A percentile compares a stretch with the other conserved stretches of the same genome.
Conservation (phyloP, 64 coral and sea anemone species). For the Orbicella faveolata region DNA sequence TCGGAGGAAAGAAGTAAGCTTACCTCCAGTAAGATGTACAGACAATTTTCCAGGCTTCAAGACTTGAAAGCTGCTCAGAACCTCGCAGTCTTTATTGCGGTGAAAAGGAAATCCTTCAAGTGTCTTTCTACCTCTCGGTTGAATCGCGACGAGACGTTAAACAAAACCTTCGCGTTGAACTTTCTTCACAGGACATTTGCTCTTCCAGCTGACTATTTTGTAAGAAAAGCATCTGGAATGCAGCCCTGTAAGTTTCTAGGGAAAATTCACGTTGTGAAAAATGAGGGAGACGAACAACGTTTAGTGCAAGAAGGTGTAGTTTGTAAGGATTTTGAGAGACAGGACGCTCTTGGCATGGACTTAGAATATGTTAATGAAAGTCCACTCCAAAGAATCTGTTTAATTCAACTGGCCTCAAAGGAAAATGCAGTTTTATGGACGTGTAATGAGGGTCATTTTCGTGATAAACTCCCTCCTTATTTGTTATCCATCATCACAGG, state of each 20-base stretch:
- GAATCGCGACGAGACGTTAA: too few species aligned
- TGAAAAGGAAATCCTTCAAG: too few species aligned
- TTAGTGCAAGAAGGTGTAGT: constrained; percentile 21
- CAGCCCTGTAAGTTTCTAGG: constrained; percentile 42
- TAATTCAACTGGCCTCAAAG: constrained; percentile 75
- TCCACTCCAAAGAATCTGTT: constrained; percentile 39
- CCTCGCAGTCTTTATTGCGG: too few species aligned
- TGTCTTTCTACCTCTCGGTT: too few species aligned
- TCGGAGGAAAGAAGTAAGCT: too few species aligned
- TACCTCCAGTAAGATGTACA: too few species aligned
- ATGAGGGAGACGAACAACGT: constrained; percentile 30
- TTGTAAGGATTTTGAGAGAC: constrained; percentile 38
- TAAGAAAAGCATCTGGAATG: background rate
- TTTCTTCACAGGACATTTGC: background rate
- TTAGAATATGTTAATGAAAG: constrained; percentile 39
- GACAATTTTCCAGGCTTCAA: too few species aligned
- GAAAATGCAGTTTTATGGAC: constrained; percentile 68
- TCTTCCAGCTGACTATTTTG: background rate
- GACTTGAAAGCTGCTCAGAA: too few species aligned
- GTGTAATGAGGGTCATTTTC: constrained; percentile 41
- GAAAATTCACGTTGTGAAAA: constrained; percentile 61
- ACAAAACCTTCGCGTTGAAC: too few species aligned
- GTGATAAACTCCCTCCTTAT: constrained; percentile 37
- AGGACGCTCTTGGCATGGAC: constrained; percentile 72
- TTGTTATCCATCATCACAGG: constrained; percentile 38